phyloP scores from a whole-genome alignment of 2,113 vertebrate genomes.

The Peromyscus maniculatus region DNA sequence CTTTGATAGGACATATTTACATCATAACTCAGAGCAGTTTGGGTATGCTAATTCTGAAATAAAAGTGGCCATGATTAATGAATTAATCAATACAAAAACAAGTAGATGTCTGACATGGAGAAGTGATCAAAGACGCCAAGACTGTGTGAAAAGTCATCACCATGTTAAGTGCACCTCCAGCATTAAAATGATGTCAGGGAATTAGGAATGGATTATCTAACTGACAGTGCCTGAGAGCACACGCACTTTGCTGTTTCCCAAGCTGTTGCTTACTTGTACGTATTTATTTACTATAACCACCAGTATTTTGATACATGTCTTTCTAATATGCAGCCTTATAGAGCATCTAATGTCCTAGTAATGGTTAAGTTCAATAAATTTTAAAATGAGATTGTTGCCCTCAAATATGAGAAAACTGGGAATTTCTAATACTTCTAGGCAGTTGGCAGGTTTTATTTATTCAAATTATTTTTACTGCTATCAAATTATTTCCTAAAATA shows the following conservation, averaged over 20 bases:
- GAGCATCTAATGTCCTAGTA: constrained; percentile 48
- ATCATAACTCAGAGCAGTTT: constrained; percentile 85
- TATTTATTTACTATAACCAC: constrained; percentile 55
- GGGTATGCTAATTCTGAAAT: constrained; percentile 83
- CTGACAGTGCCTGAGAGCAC: constrained; percentile 6
- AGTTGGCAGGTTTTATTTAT: neutral
- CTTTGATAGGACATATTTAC: constrained; percentile 85
- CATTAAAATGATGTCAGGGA: constrained; percentile 54
- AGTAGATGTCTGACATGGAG: constrained; percentile 76
- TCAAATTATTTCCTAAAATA: constrained; percentile 31
- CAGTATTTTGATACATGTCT: constrained; percentile 61
- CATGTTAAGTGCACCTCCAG: neutral
- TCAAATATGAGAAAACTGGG: neutral
- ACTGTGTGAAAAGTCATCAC: constrained; percentile 63
- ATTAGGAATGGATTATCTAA: constrained; percentile 72
- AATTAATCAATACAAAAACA: constrained; percentile 82
- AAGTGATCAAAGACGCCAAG: constrained; percentile 80
- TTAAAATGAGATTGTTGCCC: neutral
- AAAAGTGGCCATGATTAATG: constrained; percentile 83
- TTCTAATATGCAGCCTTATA: constrained; percentile 59
- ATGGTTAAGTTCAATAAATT: neutral
- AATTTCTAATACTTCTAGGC: neutral
- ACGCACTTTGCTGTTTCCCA: constrained; percentile 19
- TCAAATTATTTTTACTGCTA: constrained; percentile 13
- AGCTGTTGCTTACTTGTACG: constrained; percentile 34